Base-by-base conservation (phyloP, 92 coral and sea anemone species). In the Porites rus region DNA sequence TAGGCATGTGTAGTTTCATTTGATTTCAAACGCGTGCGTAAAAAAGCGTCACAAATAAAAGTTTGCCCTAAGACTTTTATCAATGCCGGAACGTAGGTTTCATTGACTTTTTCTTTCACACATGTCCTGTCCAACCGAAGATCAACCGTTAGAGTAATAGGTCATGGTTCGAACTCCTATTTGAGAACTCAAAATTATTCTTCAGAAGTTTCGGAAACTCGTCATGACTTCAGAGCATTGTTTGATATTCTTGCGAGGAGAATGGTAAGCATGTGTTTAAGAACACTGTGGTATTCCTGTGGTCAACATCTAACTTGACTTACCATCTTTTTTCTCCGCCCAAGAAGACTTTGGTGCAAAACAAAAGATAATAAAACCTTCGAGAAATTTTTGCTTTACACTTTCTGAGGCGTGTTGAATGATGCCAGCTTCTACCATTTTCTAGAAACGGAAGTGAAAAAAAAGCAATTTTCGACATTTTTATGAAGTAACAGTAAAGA, bases 391-490 rank as follows among this genome's bases (percentile, higher is more conserved):
- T 69, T 97, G 99, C 69, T 90, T 89, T 9, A 80, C 85, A 72
- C 95, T 95, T 51, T 90, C 92, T 18, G 99, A 97, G 13, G 98
- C 99, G 75, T 97, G 99, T 50, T 91, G 94, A 72, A 97, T 92
- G 38, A 97, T 79, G 54, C 90, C 93, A 17, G 88, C 96, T n/a
- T 95, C 95, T 13, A 95, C 61, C 97, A 97, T 83, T 93, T 88
- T 97, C 99, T 97, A 82, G n/a, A 10, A 71, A 14, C 11, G 51
- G 79, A 66, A 76, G 50, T 20, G 50, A 20, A 0, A 17, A 25
- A 3, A n/a, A 62, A 50, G 8, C 20, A 56, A 14, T 56, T 10
- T 56, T 56, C 11, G 61, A 10, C 8, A 10, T 10, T 56, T 38
- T 38, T 38, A 38, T 38, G 46, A 38, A 38, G 46, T 28, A 28